Base-by-base conservation (phyloP, 2,797 vertebrate genomes). In the Acipenser ruthenus region DNA sequence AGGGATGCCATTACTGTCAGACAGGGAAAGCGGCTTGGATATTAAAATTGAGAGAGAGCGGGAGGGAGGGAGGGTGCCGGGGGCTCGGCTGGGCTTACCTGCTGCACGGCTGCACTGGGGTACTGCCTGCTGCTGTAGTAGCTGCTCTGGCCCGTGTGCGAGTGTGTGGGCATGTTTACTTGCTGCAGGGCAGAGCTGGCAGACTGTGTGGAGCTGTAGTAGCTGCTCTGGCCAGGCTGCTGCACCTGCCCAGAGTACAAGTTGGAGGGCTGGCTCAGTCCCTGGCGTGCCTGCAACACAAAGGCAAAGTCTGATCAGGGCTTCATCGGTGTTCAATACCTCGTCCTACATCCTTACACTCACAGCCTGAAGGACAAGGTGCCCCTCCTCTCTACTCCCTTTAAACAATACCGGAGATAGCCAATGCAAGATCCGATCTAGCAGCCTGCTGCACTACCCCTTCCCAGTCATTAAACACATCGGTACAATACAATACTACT, bases 191-290 rank as follows among this genome's bases (percentile, higher is more conserved):
- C 93, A 77, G 91, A 89, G 67, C 83, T 97, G 61, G 96, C 91
- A 50, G 95, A 95, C 77, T 96, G 96, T 64, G 95, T 93, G 74
- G 93, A 95, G 78, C 94, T 98, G 76, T 99, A 99, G 84, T 96
- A 99, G 77, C 89, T 98, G 72, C 91, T 99, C 83, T 99, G 96
- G 61, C 92, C 92, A 72, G 96, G 94, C 72, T 96, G 96, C 11
- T 98, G 96, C 59, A 97, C 93, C 84, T 96, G 96, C 64, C 96
- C 94, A 65, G 96, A 95, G 81, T 97, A 99, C 78, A 99, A 87
- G 81, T 93, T 99, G 67, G 95, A 97, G 86, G 95, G 95, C 83
- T 97, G 97, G 80, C 91, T 94, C 83, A 99, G 92, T 0, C 95
- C 93, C 74, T 95, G 96, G 79, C 97, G 94, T 74, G 96, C 93